Evolutionary conservation across 2,797 vertebrate genomes (phyloP).

Genomic region (Anniella stebbinsi): DNA sequence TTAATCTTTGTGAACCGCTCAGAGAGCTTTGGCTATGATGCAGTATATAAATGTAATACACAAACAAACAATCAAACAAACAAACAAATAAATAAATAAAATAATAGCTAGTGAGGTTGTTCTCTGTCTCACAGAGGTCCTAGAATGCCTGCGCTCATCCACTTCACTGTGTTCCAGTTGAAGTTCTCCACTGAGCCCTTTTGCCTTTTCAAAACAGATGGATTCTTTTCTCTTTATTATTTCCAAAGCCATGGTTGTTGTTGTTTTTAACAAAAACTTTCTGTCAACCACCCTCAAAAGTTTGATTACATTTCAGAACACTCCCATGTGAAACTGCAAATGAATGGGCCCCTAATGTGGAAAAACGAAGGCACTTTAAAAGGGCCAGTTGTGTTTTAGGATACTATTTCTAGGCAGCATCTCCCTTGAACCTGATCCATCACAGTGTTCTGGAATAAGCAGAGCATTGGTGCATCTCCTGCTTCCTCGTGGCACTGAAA

Average conservation of each 20-base stretch:
- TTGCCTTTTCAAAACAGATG: not conserved
- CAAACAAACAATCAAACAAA: no score
- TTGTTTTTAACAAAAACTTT: not conserved
- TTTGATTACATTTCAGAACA: constrained; percentile 63
- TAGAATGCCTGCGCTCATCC: not conserved
- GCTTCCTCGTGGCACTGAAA: constrained; percentile 47
- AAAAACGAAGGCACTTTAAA: constrained; percentile 29
- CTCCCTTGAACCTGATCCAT: constrained; percentile 43
- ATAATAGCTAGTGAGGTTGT: not conserved
- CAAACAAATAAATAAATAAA: no score
- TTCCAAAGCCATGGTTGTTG: not conserved
- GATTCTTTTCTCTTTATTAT: not conserved
- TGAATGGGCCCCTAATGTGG: constrained; percentile 27
- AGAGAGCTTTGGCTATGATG: no score
- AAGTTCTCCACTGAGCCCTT: not conserved
- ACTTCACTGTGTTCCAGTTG: not conserved
- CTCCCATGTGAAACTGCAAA: constrained; percentile 3
- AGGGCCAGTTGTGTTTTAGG: constrained; percentile 31
- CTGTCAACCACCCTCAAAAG: constrained; percentile 54
- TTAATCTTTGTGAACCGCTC: no score
- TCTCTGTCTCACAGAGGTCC: not conserved
- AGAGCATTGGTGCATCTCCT: constrained; percentile 34
- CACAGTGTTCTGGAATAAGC: constrained; percentile 18
- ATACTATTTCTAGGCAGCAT: constrained; percentile 46
- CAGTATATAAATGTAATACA: no score